A percentile compares a stretch with the other conserved stretches of the same genome.
Conservation (phyloP, 2,888 invertebrate genomes). For the Sympetrum striolatum region DNA sequence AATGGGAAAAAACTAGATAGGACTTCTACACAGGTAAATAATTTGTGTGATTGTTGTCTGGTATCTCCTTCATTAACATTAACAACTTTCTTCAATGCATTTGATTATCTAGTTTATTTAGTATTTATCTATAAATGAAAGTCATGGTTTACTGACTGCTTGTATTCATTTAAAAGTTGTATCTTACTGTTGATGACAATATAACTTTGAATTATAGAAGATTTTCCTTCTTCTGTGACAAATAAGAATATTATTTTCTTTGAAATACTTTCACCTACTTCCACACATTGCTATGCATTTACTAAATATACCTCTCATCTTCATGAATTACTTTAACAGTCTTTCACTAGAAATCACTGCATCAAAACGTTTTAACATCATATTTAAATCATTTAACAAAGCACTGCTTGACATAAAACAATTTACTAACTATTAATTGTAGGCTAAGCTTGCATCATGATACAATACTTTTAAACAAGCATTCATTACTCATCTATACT, state of each 20-base stretch:
- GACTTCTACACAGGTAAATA: constrained; percentile 27
- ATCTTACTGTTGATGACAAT: not conserved
- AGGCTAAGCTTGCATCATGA: not conserved
- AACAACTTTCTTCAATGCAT: not conserved
- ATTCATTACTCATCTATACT: not conserved
- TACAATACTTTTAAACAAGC: not conserved
- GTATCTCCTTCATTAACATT: not conserved
- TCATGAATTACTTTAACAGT: not conserved
- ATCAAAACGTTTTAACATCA: not conserved
- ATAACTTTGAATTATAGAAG: not conserved
- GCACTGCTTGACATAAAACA: constrained; percentile 2
- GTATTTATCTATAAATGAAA: not conserved
- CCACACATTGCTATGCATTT: not conserved
- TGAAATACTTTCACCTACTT: not conserved
- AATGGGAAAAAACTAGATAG: not conserved
- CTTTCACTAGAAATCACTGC: not conserved
- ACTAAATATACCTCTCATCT: not conserved
- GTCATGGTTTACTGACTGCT: not conserved
- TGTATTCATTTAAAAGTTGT: not conserved
- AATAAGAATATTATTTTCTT: not conserved
- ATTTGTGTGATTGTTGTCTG: not conserved
- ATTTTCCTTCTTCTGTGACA: not conserved
- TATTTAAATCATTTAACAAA: not conserved
- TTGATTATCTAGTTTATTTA: not conserved
- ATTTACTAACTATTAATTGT: not conserved